Base-by-base conservation (phyloP, 2,113 vertebrate genomes). In the Amphiprion ocellaris region DNA sequence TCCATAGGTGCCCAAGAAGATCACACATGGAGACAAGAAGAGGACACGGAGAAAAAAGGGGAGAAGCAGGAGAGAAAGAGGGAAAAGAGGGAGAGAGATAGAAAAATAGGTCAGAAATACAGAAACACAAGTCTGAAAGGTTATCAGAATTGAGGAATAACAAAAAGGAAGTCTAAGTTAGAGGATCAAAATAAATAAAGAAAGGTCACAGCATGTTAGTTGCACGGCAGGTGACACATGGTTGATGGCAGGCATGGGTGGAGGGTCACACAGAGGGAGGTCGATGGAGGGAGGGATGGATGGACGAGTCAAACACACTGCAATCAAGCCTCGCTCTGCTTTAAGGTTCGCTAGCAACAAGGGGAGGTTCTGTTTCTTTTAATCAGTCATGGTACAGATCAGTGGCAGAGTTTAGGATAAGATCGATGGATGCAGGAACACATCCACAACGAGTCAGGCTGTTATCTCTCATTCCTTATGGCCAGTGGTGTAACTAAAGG, bases 31-130 rank as follows among this genome's bases (percentile, higher is more conserved):
- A 83, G 81, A 92, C 74, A 83, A 74, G 83, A 77, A 78, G 30
- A 77, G 74, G 80, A 86, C 77, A 76, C 52, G 77, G 82, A 85
- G 77, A 81, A 65, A 60, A 39, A 37, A 37, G 33, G 33, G 30
- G 65, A 66, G 68, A 62, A 84, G 91, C 86, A 92, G 90, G 85
- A 90, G 86, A 86, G 77, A 89, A 76, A 74, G 70, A 62, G 47
- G 70, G 55, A 86, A 91, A 90, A 81, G 92, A 87, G 94, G 95
- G 93, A 95, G 93, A 95, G 92, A 95, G 94, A 96, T 94, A 94
- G 95, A 96, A 86, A 92, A 97, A 97, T 95, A 98, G 95, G 96
- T 98, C 97, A 96, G 95, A 98, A 97, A 97, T 95, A 95, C 83
- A 94, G 95, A 96, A 97, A 96, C 88, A 78, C 95, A 96, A 96